These are phyloP conservation scores for Laupala kohalensis DNA, from an alignment of 1,140 invertebrate species.

Conservation along the genomic window DNA sequence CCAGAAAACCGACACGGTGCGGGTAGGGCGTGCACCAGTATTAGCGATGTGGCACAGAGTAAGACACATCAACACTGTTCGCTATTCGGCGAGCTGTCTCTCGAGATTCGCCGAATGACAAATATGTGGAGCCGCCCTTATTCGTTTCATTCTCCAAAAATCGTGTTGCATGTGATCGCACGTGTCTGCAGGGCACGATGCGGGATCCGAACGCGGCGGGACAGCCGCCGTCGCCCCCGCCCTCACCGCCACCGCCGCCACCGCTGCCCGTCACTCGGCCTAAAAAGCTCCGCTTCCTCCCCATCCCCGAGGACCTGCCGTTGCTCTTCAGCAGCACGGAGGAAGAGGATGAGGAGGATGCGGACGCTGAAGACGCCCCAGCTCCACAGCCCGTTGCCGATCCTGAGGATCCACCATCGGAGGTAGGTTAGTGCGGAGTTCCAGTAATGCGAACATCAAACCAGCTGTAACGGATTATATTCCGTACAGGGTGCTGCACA, in stretches of 20 bases:
- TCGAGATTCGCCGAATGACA: too few relatives aligned
- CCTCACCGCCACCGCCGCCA: not conserved
- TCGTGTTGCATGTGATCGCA: not conserved
- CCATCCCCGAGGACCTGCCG: slow-evolving; percentile 5
- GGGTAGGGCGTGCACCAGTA: too few relatives aligned
- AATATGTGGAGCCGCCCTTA: too few relatives aligned
- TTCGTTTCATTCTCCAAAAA: too few relatives aligned
- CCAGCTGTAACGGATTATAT: too few relatives aligned
- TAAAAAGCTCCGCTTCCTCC: slow-evolving; percentile 5
- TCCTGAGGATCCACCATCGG: too few relatives aligned
- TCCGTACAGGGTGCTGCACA: too few relatives aligned
- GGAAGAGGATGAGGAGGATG: slow-evolving; percentile 2
- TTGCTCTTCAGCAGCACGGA: slow-evolving; percentile 4
- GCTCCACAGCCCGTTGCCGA: not conserved
- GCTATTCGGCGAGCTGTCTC: too few relatives aligned
- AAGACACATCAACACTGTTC: too few relatives aligned
- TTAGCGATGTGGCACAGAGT: too few relatives aligned
- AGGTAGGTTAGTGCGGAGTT: not conserved
- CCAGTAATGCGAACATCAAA: too few relatives aligned
- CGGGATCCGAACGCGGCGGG: not conserved
- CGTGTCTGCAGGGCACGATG: not conserved
- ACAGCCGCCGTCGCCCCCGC: not conserved
- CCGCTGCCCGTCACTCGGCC: not conserved
- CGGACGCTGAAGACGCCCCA: not conserved
- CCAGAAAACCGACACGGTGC: too few relatives aligned